Conservation (phyloP, 2,113 vertebrate species). For the Clarias batrachus region DNA sequence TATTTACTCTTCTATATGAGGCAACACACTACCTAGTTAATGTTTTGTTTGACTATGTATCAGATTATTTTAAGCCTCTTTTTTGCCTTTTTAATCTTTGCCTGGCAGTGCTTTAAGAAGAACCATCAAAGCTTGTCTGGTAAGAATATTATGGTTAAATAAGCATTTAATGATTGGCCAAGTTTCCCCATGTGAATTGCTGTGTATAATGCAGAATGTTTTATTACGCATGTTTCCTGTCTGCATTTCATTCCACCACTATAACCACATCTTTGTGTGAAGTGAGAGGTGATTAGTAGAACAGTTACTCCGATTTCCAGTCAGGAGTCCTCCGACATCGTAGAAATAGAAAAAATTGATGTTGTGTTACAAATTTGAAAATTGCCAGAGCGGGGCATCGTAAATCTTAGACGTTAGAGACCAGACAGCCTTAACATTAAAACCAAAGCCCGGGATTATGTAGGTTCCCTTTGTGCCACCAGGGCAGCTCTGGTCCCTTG, state of each 20-base stretch:
- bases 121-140: constrained; percentile 19
- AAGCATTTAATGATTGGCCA: constrained; percentile 13
- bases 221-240: constrained; percentile 38
- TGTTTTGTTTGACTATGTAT: not conserved
- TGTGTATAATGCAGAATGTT: constrained; percentile 40
- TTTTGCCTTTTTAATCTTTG: not conserved
- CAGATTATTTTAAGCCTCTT: not conserved
- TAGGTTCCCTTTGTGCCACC: no score
- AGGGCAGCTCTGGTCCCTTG: no score
- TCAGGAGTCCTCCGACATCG: not conserved
- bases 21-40: not conserved
- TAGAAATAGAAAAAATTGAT: not conserved
- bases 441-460: no score
- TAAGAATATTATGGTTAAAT: constrained; percentile 36
- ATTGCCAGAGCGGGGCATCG: no score
- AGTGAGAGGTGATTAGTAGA: constrained; percentile 40
- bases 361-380: not conserved
- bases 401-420: no score
- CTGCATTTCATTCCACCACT: constrained; percentile 20
- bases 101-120: constrained; percentile 8
- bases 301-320: constrained; percentile 15
- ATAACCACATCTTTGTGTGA: constrained; percentile 40
- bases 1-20: not conserved
- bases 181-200: constrained; percentile 28
- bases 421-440: no score